Evolutionary conservation across 2,113 vertebrate species (phyloP).

Genomic region (Daboia siamensis): DNA sequence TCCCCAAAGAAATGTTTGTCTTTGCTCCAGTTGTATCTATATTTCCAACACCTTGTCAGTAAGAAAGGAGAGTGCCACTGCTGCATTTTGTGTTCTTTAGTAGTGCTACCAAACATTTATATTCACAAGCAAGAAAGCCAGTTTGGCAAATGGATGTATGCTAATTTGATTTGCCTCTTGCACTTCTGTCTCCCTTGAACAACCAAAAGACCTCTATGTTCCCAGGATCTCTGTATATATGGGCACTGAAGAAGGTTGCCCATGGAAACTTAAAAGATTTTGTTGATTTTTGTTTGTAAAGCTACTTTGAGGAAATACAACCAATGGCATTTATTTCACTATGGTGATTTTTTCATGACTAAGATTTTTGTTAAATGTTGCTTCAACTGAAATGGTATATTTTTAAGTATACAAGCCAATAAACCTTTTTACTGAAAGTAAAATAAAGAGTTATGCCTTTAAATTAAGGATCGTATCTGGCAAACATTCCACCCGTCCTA

Average conservation of each 20-base stretch:
- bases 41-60: constrained; percentile 21
- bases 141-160: constrained; percentile 26
- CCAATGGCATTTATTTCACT: not conserved
- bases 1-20: constrained; percentile 3
- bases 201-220: constrained; percentile 40
- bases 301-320: constrained; percentile 6
- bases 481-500: not conserved
- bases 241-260: constrained; percentile 40
- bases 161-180: constrained; percentile 47
- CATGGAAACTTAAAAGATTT: constrained; percentile 16
- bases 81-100: constrained; percentile 26
- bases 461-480: not conserved
- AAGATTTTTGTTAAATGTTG: not conserved
- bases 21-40: constrained; percentile 38
- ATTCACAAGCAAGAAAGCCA: constrained; percentile 18
- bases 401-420: not conserved
- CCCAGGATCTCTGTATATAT: constrained; percentile 39
- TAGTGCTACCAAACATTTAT: constrained; percentile 33
- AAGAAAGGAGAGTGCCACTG: constrained; percentile 25
- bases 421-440: not conserved
- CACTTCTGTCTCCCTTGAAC: constrained; percentile 33
- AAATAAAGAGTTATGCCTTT: not conserved
- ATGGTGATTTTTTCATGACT: not conserved
- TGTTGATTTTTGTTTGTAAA: constrained; percentile 8
- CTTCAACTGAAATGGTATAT: not conserved